Conservation (phyloP, 2,888 invertebrate species). For the Cactoblastis cactorum region DNA sequence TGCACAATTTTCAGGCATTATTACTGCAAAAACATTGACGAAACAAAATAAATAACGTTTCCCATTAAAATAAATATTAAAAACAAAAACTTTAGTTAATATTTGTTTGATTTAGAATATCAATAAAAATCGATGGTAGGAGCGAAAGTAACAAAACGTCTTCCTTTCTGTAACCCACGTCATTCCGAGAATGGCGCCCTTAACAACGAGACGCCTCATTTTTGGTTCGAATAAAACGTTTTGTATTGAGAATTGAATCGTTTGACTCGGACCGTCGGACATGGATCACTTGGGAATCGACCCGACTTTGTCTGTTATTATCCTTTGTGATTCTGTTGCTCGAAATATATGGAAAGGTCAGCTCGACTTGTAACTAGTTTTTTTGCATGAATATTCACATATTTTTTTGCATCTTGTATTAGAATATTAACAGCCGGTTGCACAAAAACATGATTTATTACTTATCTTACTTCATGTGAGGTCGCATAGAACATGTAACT, state of each 20-base stretch:
- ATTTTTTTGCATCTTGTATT: no score
- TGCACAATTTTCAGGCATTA: no score
- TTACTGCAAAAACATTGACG: no score
- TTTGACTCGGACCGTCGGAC: conserved; percentile 24
- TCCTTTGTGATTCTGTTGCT: background rate
- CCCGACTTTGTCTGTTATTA: background rate
- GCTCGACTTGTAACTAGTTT: background rate
- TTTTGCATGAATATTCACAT: background rate
- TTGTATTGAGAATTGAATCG: conserved; percentile 70
- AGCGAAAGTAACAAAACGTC: conserved; percentile 30
- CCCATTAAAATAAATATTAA: background rate
- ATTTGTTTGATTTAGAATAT: no score
- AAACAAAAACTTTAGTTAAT: background rate
- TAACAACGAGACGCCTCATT: conserved; percentile 50
- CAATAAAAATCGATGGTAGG: conserved; percentile 28
- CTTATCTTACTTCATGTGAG: no score
- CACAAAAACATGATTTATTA: no score
- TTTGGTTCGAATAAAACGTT: conserved; percentile 60
- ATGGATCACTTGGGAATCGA: background rate
- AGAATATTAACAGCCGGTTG: no score
- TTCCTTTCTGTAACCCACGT: conserved; percentile 47
- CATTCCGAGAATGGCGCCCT: conserved; percentile 53
- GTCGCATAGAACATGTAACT: no score
- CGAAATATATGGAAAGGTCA: background rate
- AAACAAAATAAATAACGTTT: no score